Evolutionary conservation across 2,888 invertebrate genomes (phyloP).

Genomic region (Lasius fuliginosus): DNA sequence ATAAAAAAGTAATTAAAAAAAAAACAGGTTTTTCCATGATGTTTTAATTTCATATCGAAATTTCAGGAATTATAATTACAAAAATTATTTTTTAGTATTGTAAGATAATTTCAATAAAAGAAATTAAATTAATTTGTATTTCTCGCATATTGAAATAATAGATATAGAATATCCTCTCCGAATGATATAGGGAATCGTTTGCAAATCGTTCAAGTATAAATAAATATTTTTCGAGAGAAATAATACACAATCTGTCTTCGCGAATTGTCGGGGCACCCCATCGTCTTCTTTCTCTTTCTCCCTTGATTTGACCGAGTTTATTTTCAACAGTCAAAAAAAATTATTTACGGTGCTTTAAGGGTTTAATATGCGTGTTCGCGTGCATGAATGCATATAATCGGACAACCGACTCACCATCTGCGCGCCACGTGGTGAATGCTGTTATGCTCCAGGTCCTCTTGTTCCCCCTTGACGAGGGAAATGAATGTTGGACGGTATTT

Average conservation of each 20-base stretch:
- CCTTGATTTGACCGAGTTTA: background rate
- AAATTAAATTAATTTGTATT: background rate
- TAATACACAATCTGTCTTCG: background rate
- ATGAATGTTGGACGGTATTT: constrained; percentile 3
- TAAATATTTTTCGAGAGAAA: background rate
- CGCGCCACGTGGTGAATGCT: constrained; percentile 69
- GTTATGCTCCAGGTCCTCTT: constrained; percentile 35
- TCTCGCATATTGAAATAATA: background rate
- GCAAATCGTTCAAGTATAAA: background rate
- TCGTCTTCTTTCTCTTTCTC: background rate
- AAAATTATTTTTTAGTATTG: background rate
- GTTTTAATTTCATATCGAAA: background rate
- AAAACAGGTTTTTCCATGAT: background rate
- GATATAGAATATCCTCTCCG: background rate
- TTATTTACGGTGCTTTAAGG: background rate
- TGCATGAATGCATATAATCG: constrained; percentile 28
- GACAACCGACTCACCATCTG: constrained; percentile 72
- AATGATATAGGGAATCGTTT: background rate
- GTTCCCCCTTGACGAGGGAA: constrained; percentile 27
- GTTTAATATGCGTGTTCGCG: constrained; percentile 32
- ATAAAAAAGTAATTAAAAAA: background rate
- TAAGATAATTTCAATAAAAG: background rate
- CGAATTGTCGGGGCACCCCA: background rate
- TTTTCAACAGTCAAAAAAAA: constrained; percentile 14
- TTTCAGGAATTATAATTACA: background rate